These are phyloP conservation scores for Xiphorhynchus elegans DNA, from an alignment of 2,113 vertebrate genomes.

Conservation along the genomic window DNA sequence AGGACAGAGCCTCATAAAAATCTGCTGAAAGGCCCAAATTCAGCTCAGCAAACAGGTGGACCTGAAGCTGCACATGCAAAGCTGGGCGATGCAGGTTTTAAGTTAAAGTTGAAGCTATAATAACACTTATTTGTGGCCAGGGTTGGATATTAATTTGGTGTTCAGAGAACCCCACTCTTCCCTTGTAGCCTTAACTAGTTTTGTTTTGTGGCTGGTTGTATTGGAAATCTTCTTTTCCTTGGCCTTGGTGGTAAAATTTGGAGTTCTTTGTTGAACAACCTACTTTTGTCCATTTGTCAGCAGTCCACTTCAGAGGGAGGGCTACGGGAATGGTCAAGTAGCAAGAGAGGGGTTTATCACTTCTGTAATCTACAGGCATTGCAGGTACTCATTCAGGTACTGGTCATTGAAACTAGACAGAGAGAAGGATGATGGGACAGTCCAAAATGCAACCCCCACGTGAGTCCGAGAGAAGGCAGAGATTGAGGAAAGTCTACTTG, in stretches of 20 bases:
- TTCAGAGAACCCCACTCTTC: not conserved
- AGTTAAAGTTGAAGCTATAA: not conserved
- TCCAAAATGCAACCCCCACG: fast-evolving
- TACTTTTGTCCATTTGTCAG: not conserved
- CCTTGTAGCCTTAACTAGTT: not conserved
- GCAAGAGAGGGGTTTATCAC: not conserved
- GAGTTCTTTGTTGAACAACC: not conserved
- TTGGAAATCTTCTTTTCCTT: not conserved
- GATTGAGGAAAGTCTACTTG: not conserved
- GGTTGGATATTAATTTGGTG: not conserved
- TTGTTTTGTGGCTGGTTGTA: not conserved
- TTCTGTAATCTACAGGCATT: not conserved
- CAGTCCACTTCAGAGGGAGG: not conserved
- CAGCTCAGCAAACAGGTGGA: not conserved
- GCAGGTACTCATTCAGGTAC: not conserved
- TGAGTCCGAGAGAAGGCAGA: not conserved
- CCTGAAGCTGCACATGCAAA: not conserved
- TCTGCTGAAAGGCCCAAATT: not conserved
- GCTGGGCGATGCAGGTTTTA: not conserved
- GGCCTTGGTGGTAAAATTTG: not conserved
- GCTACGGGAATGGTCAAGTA: not conserved
- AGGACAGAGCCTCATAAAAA: not conserved
- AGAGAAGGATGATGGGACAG: not conserved
- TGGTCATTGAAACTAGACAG: not conserved
- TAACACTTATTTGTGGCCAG: not conserved